Conservation (phyloP, 2,797 vertebrate species). For the Sebastes kiyomatsui region DNA sequence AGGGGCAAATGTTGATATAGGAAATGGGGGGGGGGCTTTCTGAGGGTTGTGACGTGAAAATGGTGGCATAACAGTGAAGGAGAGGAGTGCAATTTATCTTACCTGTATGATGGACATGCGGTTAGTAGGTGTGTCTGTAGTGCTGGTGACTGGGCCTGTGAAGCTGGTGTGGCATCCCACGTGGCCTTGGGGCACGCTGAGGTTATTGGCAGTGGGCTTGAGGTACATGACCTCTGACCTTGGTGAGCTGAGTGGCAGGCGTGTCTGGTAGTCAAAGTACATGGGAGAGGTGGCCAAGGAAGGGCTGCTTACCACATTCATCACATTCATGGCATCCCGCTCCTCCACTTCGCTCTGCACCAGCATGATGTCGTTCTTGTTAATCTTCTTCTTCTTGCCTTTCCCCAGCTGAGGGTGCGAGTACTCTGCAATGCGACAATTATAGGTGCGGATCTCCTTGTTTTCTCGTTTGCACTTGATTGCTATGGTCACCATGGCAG, state of each 20-base stretch:
- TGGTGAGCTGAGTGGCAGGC: slow-evolving; percentile 98
- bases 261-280: slow-evolving; percentile 99
- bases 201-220: slow-evolving; percentile 98
- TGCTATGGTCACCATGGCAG: slow-evolving; percentile 98
- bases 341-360: slow-evolving; percentile 99
- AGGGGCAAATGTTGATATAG: slow-evolving; percentile 35
- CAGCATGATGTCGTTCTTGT: slow-evolving; percentile 99
- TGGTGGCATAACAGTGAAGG: slow-evolving; percentile 62
- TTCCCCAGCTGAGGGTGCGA: slow-evolving; percentile 96
- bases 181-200: slow-evolving; percentile 98
- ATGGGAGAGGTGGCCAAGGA: slow-evolving; percentile 99
- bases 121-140: slow-evolving; percentile 95
- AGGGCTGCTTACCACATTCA: slow-evolving; percentile 99
- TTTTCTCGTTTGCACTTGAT: slow-evolving; percentile 98
- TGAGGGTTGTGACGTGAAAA: slow-evolving; percentile 56
- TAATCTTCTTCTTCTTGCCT: slow-evolving; percentile 99
- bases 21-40: slow-evolving; percentile 41
- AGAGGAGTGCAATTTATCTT: slow-evolving; percentile 82
- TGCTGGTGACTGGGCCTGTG: slow-evolving; percentile 96
- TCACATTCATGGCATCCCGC: slow-evolving; percentile 99
- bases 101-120: slow-evolving; percentile 99
- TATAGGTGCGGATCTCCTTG: slow-evolving; percentile 99
- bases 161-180: slow-evolving; percentile 99
- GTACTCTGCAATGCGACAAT: slow-evolving; percentile 99
- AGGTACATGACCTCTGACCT: slow-evolving; percentile 99